phyloP scores from a whole-genome alignment of 2,797 vertebrate species.

The Lepilemur septentrionalis region DNA sequence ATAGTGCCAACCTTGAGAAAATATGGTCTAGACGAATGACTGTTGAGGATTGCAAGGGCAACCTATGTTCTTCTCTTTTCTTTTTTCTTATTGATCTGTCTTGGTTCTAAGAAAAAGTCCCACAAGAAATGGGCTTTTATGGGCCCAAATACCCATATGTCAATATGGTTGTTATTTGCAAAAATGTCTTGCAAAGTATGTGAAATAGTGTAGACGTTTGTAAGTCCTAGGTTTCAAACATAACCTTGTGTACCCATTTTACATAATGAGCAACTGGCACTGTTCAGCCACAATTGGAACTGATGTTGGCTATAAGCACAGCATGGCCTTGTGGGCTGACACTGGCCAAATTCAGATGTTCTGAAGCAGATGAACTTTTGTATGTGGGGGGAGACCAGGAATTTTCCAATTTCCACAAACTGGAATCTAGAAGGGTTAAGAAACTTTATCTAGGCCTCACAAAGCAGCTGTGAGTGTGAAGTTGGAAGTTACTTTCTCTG shows the following conservation, averaged over 20 bases:
- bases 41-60: neutral
- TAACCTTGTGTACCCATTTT: neutral
- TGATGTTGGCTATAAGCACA: neutral
- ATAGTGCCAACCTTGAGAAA: neutral
- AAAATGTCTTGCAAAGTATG: neutral
- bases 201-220: neutral
- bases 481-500: neutral
- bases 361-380: neutral
- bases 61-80: neutral
- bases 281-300: neutral
- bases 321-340: neutral
- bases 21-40: neutral
- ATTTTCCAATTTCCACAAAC: neutral
- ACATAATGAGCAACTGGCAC: neutral
- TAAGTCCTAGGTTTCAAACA: neutral
- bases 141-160: neutral
- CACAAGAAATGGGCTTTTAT: neutral
- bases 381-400: neutral
- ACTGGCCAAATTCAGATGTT: neutral
- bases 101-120: neutral
- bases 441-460: neutral
- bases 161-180: neutral
- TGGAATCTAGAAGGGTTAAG: neutral
- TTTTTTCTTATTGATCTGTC: neutral
- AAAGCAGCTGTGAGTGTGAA: rapidly evolving